These are phyloP conservation scores for Thripadectes ignobilis DNA, from an alignment of 2,797 vertebrate genomes.

Conservation along the genomic window DNA sequence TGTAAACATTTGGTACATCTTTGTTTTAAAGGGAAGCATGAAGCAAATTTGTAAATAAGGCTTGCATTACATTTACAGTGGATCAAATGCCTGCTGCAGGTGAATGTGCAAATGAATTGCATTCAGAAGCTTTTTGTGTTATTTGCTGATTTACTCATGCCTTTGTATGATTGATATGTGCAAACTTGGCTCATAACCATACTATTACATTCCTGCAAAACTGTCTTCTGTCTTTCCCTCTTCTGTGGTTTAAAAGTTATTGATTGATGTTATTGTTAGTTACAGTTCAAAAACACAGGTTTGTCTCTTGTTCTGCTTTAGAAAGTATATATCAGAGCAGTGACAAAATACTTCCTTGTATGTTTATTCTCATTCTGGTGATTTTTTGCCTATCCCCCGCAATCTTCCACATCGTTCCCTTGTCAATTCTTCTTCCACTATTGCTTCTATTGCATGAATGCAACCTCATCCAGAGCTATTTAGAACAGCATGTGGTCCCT, in stretches of 20 bases:
- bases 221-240: neutral
- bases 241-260: neutral
- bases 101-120: neutral
- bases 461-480: neutral
- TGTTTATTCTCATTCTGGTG: neutral
- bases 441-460: neutral
- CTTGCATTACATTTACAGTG: neutral
- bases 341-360: neutral
- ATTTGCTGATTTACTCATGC: neutral
- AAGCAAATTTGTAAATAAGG: neutral
- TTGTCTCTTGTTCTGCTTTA: neutral
- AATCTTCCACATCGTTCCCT: neutral
- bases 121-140: neutral
- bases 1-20: neutral
- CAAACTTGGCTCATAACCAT: neutral
- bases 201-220: neutral
- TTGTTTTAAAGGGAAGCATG: neutral
- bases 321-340: neutral
- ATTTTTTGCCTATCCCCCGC: neutral
- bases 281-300: neutral
- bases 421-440: neutral
- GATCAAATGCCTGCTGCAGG: neutral
- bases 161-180: neutral
- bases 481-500: neutral
- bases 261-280: neutral